phyloP scores from a whole-genome alignment of 2,888 invertebrate species.

The Tenthredo distinguenda region DNA sequence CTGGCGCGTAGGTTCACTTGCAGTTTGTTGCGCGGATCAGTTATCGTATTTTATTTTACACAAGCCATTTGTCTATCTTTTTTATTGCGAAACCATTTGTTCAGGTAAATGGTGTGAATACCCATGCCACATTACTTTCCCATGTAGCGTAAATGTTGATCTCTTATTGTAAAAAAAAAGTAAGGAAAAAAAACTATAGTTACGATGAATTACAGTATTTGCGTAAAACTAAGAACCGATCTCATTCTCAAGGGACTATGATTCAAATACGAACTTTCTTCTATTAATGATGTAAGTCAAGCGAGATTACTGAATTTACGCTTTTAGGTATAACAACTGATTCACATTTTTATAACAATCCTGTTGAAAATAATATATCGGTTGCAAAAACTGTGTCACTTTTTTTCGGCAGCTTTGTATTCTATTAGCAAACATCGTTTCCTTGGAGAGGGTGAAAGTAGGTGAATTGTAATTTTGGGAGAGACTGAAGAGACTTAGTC shows the following conservation, averaged over 20 bases:
- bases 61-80: not conserved
- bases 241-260: not conserved
- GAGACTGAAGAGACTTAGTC: not conserved
- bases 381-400: not conserved
- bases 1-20: not conserved
- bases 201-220: not conserved
- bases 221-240: not conserved
- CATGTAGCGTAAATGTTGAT: constrained; percentile 1
- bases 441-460: not conserved
- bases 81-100: constrained; percentile 40
- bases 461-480: constrained; percentile 30
- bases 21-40: constrained; percentile 13
- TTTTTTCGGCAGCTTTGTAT: not conserved
- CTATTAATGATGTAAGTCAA: too few species aligned
- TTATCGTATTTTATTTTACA: constrained; percentile 18
- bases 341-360: too few species aligned
- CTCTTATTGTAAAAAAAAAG: not conserved
- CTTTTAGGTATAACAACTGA: too few species aligned
- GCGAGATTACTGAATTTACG: too few species aligned
- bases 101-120: constrained; percentile 38
- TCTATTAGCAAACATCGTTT: not conserved
- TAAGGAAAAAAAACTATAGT: not conserved
- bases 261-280: too few species aligned
- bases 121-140: constrained; percentile 44
- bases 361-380: not conserved